Percentiles rank a stretch among this genome's conserved stretches.
Conservation (phyloP, 2,113 vertebrate genomes). For the Nerophis lumbriciformis region DNA sequence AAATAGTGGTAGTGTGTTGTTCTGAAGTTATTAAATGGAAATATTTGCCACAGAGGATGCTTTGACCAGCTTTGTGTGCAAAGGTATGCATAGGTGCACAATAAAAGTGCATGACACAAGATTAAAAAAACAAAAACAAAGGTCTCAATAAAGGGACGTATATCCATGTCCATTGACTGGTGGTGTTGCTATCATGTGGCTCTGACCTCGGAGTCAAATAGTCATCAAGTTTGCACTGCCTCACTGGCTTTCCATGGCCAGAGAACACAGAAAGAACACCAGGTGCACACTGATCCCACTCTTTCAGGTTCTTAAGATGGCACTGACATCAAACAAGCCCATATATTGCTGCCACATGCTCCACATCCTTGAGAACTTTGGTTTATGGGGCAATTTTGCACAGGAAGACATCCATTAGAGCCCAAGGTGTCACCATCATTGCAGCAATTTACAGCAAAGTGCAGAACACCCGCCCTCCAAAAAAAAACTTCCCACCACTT, state of each 20-base stretch:
- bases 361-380: conserved; percentile 32
- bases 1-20: conserved; percentile 14
- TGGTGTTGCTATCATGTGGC: conserved; percentile 57
- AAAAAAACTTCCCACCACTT: conserved; percentile 38
- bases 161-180: conserved; percentile 60
- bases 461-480: conserved; percentile 7
- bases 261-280: conserved; percentile 28
- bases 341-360: conserved; percentile 34
- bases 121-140: conserved; percentile 37
- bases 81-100: background rate
- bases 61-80: conserved; percentile 22
- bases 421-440: conserved; percentile 43
- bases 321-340: conserved; percentile 9
- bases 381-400: conserved; percentile 52
- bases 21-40: conserved; percentile 13
- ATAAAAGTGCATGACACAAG: conserved; percentile 27
- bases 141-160: conserved; percentile 50
- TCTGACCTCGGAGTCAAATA: conserved; percentile 51
- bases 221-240: conserved; percentile 45
- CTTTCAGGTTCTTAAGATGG: conserved; percentile 19
- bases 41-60: conserved; percentile 11
- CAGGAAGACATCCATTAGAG: conserved; percentile 46
- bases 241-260: conserved; percentile 48
- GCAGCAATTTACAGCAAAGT: conserved; percentile 46
- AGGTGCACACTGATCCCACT: conserved; percentile 15